Conservation (phyloP, 1,140 invertebrate species). For the Conus betulinus region DNA sequence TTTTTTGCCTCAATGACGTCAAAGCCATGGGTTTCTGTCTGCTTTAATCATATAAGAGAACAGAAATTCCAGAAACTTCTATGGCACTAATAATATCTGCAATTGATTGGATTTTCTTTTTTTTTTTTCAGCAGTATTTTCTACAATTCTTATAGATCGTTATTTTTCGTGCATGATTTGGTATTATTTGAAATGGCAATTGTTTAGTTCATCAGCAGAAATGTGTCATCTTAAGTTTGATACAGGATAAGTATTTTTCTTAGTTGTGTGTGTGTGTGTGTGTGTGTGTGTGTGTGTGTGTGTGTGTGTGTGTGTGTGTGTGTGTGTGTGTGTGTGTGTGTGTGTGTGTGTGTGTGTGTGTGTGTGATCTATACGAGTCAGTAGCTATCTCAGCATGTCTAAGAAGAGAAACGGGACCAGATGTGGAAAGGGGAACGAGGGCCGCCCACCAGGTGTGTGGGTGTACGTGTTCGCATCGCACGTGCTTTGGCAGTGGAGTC, state of each 20-base stretch:
- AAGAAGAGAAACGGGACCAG: not conserved
- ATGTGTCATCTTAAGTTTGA: not conserved
- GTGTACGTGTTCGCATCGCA: not conserved
- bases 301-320: not conserved
- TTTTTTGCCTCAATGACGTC: too few species aligned
- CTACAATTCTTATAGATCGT: not conserved
- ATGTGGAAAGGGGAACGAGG: not conserved
- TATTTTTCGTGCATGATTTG: not conserved
- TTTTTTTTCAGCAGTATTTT: not conserved
- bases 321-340: not conserved
- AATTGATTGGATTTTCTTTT: not conserved
- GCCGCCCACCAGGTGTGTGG: not conserved
- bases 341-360: slow-evolving; percentile 5
- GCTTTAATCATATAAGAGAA: too few species aligned
- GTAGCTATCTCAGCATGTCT: not conserved
- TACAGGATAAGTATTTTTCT: not conserved
- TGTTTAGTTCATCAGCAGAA: too few species aligned
- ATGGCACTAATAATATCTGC: too few species aligned
- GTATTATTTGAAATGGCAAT: not conserved
- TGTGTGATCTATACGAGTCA: slow-evolving; percentile 2
- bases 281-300: not conserved
- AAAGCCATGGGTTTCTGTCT: too few species aligned
- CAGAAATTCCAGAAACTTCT: too few species aligned
- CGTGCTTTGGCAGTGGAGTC: not conserved
- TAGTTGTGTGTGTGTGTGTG: not conserved